These are phyloP conservation scores for Hepsetus odoe DNA, from an alignment of 2,113 vertebrate genomes.

Conservation along the genomic window DNA sequence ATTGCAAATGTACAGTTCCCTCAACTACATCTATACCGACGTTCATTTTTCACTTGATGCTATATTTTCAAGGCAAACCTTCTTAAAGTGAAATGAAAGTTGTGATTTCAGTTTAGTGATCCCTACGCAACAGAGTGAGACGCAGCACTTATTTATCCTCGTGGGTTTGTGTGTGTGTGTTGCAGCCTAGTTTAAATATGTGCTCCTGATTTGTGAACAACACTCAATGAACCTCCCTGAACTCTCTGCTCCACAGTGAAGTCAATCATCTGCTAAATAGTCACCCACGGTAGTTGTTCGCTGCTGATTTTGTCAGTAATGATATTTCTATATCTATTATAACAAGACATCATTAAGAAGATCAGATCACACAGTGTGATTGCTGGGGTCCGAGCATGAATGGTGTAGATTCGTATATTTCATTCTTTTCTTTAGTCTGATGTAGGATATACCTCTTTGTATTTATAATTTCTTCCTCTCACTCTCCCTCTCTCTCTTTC, in stretches of 20 bases:
- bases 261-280: constrained; percentile 24
- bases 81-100: not conserved
- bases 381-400: not conserved
- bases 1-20: no score
- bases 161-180: not conserved
- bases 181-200: constrained; percentile 26
- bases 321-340: constrained; percentile 1
- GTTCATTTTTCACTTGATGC: not conserved
- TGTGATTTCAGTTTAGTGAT: not conserved
- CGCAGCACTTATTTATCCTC: not conserved
- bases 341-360: not conserved
- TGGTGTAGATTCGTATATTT: not conserved
- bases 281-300: not conserved
- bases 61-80: not conserved
- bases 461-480: not conserved
- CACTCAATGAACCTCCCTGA: constrained; percentile 15
- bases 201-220: constrained; percentile 32
- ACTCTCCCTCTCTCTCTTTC: not conserved
- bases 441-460: not conserved
- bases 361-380: constrained; percentile 4
- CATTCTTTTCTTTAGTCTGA: not conserved
- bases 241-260: not conserved
- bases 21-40: no score
- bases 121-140: no score
- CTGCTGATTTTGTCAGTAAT: not conserved